Evolutionary conservation across 2,113 vertebrate species (phyloP).

Genomic region (Dasyornis broadbenti): DNA sequence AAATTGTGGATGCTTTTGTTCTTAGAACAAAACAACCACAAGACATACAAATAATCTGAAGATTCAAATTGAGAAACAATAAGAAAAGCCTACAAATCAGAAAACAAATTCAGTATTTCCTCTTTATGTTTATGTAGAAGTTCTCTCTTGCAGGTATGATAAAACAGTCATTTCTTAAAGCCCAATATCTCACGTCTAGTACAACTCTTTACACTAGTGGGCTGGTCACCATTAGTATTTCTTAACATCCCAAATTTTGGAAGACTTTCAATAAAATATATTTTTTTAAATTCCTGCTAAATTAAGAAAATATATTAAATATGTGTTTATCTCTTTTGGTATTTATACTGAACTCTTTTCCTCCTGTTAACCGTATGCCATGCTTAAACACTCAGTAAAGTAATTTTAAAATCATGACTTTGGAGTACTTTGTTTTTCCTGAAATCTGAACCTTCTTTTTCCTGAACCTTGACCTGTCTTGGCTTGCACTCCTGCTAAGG

Average conservation of each 20-base stretch:
- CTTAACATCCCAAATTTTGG: neutral
- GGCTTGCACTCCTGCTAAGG: neutral
- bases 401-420: neutral
- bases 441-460: neutral
- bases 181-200: neutral
- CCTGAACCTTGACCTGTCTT: neutral
- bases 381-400: neutral
- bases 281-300: rapidly evolving
- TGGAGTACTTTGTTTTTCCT: neutral
- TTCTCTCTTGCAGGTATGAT: neutral
- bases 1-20: neutral
- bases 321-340: neutral
- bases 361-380: rapidly evolving
- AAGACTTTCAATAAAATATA: neutral
- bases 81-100: neutral
- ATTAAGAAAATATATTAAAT: neutral
- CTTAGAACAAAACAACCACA: neutral
- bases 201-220: neutral
- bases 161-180: neutral
- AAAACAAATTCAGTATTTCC: neutral
- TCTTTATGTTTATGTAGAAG: neutral
- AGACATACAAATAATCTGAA: neutral
- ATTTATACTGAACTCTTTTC: neutral
- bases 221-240: neutral
- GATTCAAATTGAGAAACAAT: neutral